These are phyloP conservation scores for Cavia porcellus DNA, from an alignment of 2,113 vertebrate species.

Conservation along the genomic window DNA sequence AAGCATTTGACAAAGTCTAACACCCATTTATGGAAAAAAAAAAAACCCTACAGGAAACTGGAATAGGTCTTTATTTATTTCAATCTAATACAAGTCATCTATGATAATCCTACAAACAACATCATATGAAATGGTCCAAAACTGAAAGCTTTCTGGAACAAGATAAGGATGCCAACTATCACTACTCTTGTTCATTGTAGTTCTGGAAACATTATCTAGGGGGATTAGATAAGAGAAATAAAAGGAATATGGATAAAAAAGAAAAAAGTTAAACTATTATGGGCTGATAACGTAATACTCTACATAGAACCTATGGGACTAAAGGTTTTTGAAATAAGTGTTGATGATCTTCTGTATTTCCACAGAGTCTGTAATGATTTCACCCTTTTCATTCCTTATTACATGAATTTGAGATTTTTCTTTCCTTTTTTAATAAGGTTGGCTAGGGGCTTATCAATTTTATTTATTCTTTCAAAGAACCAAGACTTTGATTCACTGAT, in stretches of 20 bases:
- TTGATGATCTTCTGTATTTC: too few species aligned
- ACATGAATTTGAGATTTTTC: too few species aligned
- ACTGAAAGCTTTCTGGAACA: background rate
- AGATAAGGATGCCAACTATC: background rate
- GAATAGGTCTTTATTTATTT: background rate
- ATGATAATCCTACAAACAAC: background rate
- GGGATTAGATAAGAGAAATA: background rate
- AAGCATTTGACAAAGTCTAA: background rate
- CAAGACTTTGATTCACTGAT: too few species aligned
- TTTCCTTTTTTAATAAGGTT: too few species aligned
- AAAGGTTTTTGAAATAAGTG: too few species aligned
- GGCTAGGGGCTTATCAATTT: too few species aligned
- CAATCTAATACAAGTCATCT: background rate
- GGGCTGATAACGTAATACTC: background rate
- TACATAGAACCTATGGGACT: background rate
- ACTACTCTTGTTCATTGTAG: background rate
- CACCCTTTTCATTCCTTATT: too few species aligned
- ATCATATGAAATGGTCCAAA: background rate
- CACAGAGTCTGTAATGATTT: too few species aligned
- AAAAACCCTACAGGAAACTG: background rate
- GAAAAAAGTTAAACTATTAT: background rate
- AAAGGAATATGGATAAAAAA: background rate
- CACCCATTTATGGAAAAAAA: background rate
- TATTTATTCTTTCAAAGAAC: too few species aligned
- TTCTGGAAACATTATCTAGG: background rate